phyloP scores from a whole-genome alignment of 2,113 vertebrate species.

The Penelope pileata region DNA sequence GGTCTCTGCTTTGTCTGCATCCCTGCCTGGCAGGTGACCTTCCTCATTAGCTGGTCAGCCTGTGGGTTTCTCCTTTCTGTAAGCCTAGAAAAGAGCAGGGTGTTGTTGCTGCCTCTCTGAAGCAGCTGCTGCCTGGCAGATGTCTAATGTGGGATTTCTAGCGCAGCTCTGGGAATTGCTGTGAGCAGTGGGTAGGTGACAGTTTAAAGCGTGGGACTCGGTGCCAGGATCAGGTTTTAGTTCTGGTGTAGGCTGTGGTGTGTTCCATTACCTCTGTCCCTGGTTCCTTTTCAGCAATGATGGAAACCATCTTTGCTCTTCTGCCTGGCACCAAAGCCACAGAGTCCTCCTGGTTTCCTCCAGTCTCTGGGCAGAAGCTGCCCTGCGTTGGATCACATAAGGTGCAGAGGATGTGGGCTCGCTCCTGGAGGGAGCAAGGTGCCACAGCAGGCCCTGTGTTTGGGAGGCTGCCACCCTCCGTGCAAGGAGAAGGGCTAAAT shows the following conservation, averaged over 20 bases:
- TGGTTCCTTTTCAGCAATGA: background rate
- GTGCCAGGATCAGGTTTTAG: background rate
- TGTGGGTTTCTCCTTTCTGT: background rate
- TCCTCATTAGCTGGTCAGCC: too few species aligned
- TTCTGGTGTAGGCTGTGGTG: background rate
- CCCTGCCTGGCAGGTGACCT: too few species aligned
- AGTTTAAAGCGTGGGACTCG: background rate
- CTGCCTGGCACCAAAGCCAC: background rate
- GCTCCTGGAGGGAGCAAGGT: background rate
- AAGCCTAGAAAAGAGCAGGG: background rate
- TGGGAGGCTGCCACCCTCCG: background rate
- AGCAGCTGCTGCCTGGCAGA: background rate
- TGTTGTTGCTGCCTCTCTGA: background rate
- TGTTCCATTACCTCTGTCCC: background rate
- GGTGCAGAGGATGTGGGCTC: background rate
- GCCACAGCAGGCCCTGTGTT: background rate
- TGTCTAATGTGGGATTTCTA: background rate
- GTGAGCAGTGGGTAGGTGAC: background rate
- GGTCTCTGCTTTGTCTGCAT: too few species aligned
- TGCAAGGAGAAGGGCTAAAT: rapidly evolving
- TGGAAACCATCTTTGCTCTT: background rate
- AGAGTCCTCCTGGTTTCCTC: background rate
- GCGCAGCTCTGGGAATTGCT: background rate
- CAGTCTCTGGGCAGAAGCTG: background rate
- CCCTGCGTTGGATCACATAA: background rate